phyloP scores from a whole-genome alignment of 1,140 invertebrate genomes.

The Bombus sylvicola region DNA sequence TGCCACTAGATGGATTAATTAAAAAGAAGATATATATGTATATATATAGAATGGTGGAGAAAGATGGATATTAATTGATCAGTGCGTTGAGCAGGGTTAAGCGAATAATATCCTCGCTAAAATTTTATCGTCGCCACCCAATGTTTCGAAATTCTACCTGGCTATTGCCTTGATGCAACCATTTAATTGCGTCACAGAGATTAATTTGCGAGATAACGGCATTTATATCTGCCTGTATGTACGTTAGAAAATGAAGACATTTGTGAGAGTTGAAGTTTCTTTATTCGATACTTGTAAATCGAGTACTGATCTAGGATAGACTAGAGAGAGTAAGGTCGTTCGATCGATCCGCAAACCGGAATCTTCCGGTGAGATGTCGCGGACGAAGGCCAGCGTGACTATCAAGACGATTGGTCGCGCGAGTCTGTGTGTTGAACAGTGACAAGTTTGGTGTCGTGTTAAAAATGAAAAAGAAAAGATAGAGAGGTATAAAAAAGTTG shows the following conservation, averaged over 20 bases:
- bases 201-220: not conserved
- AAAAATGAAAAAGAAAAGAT: constrained; percentile 23
- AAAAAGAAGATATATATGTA: not conserved
- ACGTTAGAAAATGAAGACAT: too few relatives aligned
- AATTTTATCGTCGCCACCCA: not conserved
- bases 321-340: constrained; percentile 1
- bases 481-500: constrained; percentile 43
- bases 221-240: not conserved
- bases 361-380: constrained; percentile 32
- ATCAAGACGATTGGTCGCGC: not conserved
- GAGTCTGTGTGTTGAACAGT: not conserved
- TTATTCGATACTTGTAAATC: not conserved
- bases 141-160: not conserved
- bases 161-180: not conserved
- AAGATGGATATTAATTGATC: not conserved
- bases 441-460: not conserved
- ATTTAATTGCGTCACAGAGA: not conserved
- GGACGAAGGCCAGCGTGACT: constrained; percentile 14
- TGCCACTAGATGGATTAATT: not conserved
- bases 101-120: not conserved
- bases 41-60: not conserved
- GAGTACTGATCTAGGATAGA: constrained; percentile 40
- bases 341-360: constrained; percentile 35
- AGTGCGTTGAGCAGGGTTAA: not conserved
- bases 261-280: not conserved